These are phyloP conservation scores for Sinopyrophorus schimmeli DNA, from an alignment of 2,888 invertebrate genomes.

Conservation along the genomic window DNA sequence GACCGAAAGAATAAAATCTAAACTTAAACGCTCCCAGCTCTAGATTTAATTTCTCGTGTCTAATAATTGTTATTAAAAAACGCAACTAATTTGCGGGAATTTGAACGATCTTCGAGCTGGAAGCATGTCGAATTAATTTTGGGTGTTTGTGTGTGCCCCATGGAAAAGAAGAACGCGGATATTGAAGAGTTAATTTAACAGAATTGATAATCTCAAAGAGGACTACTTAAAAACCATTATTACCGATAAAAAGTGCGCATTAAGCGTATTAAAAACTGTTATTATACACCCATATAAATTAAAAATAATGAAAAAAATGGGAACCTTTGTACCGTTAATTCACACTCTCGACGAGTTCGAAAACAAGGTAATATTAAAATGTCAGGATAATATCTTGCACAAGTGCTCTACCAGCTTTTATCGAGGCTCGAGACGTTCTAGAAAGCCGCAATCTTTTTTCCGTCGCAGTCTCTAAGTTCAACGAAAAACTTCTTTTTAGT, in stretches of 20 bases:
- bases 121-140: too few species aligned
- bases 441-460: background rate
- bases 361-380: slow-evolving; percentile 14
- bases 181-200: too few species aligned
- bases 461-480: background rate
- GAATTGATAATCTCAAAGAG: too few species aligned
- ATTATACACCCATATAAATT: slow-evolving; percentile 36
- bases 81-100: too few species aligned
- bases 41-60: too few species aligned
- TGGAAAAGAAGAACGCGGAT: too few species aligned
- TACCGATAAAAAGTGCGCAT: slow-evolving; percentile 38
- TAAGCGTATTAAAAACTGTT: slow-evolving; percentile 39
- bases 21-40: too few species aligned
- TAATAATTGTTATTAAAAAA: too few species aligned
- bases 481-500: too few species aligned
- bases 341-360: slow-evolving; percentile 10
- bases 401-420: slow-evolving; percentile 10
- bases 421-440: background rate
- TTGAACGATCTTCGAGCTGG: too few species aligned
- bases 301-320: slow-evolving; percentile 28
- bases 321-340: slow-evolving; percentile 11
- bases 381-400: slow-evolving; percentile 9
- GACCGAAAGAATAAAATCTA: too few species aligned
- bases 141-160: too few species aligned
- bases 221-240: slow-evolving; percentile 41